Base-by-base conservation (phyloP, 1,140 invertebrate genomes). In the Polyergus mexicanus region DNA sequence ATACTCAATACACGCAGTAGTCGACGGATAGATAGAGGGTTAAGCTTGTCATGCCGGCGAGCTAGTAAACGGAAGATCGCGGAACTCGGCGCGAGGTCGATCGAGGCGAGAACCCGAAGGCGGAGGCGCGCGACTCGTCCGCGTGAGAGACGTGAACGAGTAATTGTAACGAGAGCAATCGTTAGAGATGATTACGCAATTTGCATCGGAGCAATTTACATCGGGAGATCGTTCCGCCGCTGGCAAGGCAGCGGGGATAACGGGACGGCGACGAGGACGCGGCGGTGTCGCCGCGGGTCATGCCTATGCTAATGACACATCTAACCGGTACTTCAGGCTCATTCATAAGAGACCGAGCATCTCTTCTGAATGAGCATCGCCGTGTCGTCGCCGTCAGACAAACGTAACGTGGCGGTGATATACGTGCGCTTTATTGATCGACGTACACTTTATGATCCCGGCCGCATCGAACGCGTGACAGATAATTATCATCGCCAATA, bases 241-340 rank as follows among this genome's bases (percentile, higher is more conserved):
- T 90, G 88, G 88, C 88, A 90, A 90, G 89, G 88, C 86, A 90
- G 44, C 88, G 83, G 69, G 75, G 58, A 85, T 90, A 90, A 90
- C 89, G 89, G 89, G 69, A 90, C 68, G 80, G 32, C 58, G 76
- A 80, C 65, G 88, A 87, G 85, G 88, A 90, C 88, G 88, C 86
- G 47, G 86, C 88, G 86, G 60, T 90, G 89, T 90, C 89, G 88
- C 89, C 88, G 88, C 72, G 71, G 89, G 88, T 90, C 89, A 86
- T 90, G 88, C 81, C 89, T 90, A 90, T 90, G 89, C 86, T 90
- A 90, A 90, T 90, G 89, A 89, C 88, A 62, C 80, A 90, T 90
- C 85, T 72, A 86, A 86, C 85, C 85, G 85, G 85, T 81, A 83
- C 85, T 65, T 58, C 69, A 83, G 28, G 75, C 69, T 89, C 89